Evolutionary conservation across 1,140 invertebrate species (phyloP).

Genomic region (Caenorhabditis tropicalis): DNA sequence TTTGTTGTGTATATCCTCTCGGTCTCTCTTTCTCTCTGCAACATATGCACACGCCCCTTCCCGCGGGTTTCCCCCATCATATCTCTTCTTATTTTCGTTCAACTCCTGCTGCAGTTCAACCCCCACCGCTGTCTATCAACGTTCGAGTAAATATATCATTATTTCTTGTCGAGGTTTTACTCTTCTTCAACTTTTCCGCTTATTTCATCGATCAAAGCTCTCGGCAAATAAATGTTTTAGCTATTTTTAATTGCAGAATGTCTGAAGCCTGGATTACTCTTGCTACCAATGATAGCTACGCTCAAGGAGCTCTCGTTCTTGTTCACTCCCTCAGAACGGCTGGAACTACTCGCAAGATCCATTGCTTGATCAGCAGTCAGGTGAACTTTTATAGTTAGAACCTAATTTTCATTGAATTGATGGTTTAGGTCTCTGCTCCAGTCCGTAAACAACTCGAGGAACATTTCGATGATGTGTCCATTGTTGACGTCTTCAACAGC

Average conservation of each 20-base stretch:
- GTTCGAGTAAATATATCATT: slow-evolving; percentile 32
- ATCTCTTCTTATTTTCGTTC: background rate
- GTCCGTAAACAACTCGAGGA: slow-evolving; percentile 78
- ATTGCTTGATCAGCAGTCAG: slow-evolving; percentile 87
- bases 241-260: slow-evolving; percentile 45
- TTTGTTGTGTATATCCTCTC: background rate
- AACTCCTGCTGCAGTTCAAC: background rate
- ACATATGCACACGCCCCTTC: background rate
- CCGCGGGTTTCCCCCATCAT: background rate
- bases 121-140: background rate
- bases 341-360: slow-evolving; percentile 81
- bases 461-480: slow-evolving; percentile 83
- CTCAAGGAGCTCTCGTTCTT: slow-evolving; percentile 84
- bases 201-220: background rate
- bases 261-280: slow-evolving; percentile 86
- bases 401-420: background rate
- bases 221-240: background rate
- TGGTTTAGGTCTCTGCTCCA: slow-evolving; percentile 53
- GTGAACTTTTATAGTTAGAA: slow-evolving; percentile 73
- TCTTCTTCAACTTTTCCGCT: background rate
- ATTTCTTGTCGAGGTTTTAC: background rate
- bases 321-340: slow-evolving; percentile 84
- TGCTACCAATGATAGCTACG: slow-evolving; percentile 92
- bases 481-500: slow-evolving; percentile 89
- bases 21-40: background rate